Conservation (phyloP, 2,797 vertebrate genomes). For the Synanceia verrucosa region DNA sequence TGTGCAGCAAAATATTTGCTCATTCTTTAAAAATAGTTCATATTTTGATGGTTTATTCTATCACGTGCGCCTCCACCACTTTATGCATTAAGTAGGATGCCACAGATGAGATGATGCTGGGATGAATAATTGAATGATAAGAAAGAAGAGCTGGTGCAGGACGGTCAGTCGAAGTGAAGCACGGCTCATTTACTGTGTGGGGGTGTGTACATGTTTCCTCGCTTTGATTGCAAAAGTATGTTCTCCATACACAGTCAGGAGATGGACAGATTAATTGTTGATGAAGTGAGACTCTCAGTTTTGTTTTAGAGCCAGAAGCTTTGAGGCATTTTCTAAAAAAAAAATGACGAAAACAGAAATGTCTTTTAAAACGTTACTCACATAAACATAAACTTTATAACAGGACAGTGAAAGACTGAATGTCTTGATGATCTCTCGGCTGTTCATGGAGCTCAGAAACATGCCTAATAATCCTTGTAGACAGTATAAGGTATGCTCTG, state of each 20-base stretch:
- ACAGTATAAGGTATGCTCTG: not conserved
- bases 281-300: not conserved
- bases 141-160: slow-evolving; percentile 18
- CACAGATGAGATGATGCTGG: not conserved
- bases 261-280: slow-evolving; percentile 1
- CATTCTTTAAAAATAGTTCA: too few species aligned
- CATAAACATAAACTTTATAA: too few species aligned
- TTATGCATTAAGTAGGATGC: not conserved
- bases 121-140: slow-evolving; percentile 33
- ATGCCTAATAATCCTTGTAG: not conserved
- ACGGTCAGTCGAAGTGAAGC: slow-evolving; percentile 2
- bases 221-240: slow-evolving; percentile 39
- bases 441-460: not conserved
- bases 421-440: too few species aligned
- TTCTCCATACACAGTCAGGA: slow-evolving; percentile 19
- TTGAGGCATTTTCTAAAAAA: too few species aligned
- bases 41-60: not conserved
- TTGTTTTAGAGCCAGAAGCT: not conserved
- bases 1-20: not conserved
- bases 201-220: slow-evolving; percentile 1
- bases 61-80: not conserved
- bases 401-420: too few species aligned
- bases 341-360: too few species aligned
- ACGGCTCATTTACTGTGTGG: slow-evolving; percentile 17
- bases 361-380: too few species aligned